Evolutionary conservation across 2,888 invertebrate genomes (phyloP).

Genomic region (Lasioglossum leucozonium): DNA sequence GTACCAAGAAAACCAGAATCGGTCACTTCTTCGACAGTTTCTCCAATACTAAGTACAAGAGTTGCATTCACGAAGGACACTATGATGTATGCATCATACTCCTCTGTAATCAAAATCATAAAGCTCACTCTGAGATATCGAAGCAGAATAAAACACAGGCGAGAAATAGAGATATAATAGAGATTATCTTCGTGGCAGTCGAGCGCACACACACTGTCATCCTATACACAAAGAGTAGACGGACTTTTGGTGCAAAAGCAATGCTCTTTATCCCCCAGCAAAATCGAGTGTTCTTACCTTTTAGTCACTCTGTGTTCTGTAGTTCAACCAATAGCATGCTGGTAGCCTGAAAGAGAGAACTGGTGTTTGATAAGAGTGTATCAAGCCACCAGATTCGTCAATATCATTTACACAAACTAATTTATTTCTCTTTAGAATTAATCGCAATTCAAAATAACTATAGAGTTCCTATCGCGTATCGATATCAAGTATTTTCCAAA

Average conservation of each 20-base stretch:
- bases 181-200: constrained; percentile 43
- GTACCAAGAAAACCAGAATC: constrained; percentile 99
- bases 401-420: constrained; percentile 71
- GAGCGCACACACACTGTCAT: constrained; percentile 52
- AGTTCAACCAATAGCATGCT: constrained; percentile 81
- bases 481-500: constrained; percentile 29
- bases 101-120: constrained; percentile 93
- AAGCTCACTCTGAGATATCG: constrained; percentile 64
- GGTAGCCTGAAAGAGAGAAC: constrained; percentile 94
- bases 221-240: constrained; percentile 61
- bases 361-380: constrained; percentile 93
- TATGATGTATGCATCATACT: constrained; percentile 99
- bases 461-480: constrained; percentile 19
- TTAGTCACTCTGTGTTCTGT: constrained; percentile 79
- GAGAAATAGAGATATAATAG: constrained; percentile 43
- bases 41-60: constrained; percentile 98
- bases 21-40: constrained; percentile 99
- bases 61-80: constrained; percentile 99
- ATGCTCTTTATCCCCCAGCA: constrained; percentile 63
- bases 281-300: constrained; percentile 80
- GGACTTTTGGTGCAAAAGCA: constrained; percentile 52
- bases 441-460: constrained; percentile 35
- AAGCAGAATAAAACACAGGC: constrained; percentile 30
- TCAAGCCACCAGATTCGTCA: constrained; percentile 87
- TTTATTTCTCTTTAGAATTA: constrained; percentile 22